Percentiles rank a stretch among this genome's conserved stretches.
Conservation (phyloP, 2,888 invertebrate genomes). For the Meteorus colon region DNA sequence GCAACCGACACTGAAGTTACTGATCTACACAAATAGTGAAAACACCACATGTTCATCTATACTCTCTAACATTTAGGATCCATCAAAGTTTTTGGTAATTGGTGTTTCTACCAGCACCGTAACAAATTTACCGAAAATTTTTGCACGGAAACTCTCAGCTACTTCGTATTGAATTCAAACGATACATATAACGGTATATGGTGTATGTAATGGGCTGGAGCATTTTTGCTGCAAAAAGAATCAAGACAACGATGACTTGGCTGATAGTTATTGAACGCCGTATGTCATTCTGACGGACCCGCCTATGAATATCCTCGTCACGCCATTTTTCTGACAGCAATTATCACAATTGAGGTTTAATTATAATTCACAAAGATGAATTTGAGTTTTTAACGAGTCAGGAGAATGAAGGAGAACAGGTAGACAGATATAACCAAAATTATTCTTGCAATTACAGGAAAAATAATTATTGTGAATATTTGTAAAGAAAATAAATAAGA, state of each 20-base stretch:
- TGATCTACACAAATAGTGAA: not conserved
- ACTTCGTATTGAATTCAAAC: not conserved
- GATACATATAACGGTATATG: not conserved
- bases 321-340: not conserved
- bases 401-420: not conserved
- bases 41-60: not conserved
- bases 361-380: not conserved
- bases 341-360: not conserved
- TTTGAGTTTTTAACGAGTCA: not conserved
- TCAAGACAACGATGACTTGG: not conserved
- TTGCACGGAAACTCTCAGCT: not conserved
- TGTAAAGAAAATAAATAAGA: too few relatives aligned
- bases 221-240: not conserved
- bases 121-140: not conserved
- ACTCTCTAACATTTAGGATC: not conserved
- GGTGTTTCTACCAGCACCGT: not conserved
- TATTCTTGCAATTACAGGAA: not conserved
- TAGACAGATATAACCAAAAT: not conserved
- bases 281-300: not conserved
- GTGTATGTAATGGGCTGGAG: not conserved
- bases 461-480: too few relatives aligned
- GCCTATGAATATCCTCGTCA: not conserved
- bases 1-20: constrained; percentile 20
- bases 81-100: constrained; percentile 8
- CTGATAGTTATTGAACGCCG: not conserved